phyloP scores from a whole-genome alignment of 2,113 vertebrate genomes.

The Chlorocebus sabaeus region DNA sequence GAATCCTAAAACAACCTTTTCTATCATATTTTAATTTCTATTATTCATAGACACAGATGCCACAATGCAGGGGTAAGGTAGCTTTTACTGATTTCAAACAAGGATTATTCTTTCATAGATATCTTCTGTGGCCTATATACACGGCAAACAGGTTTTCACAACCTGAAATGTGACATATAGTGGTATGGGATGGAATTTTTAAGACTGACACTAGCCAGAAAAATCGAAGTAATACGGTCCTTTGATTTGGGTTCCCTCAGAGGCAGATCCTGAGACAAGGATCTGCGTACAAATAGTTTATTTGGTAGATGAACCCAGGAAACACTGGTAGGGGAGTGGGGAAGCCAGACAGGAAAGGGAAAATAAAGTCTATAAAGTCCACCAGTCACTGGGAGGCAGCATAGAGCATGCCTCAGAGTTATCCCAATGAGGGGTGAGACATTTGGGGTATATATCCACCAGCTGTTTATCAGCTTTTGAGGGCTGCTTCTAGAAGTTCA shows the following conservation, averaged over 20 bases:
- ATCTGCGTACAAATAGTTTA: not conserved
- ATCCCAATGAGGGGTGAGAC: accelerated
- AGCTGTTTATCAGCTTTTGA: not conserved
- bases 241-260: not conserved
- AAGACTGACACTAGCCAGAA: not conserved
- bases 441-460: too few relatives aligned
- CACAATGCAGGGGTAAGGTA: accelerated
- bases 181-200: not conserved
- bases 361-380: not conserved
- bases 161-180: not conserved
- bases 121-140: not conserved
- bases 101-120: not conserved
- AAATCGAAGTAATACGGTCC: not conserved
- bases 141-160: not conserved
- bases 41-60: not conserved
- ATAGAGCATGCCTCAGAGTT: not conserved
- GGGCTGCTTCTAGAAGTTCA: not conserved
- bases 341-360: accelerated
- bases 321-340: not conserved
- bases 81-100: not conserved
- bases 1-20: not conserved
- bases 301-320: not conserved
- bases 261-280: not conserved
- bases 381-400: not conserved
- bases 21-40: not conserved